Percentiles rank a stretch among this genome's conserved stretches.
Evolutionary conservation across 2,888 invertebrate species (phyloP).

Genomic region (Agonopterix heracliana): DNA sequence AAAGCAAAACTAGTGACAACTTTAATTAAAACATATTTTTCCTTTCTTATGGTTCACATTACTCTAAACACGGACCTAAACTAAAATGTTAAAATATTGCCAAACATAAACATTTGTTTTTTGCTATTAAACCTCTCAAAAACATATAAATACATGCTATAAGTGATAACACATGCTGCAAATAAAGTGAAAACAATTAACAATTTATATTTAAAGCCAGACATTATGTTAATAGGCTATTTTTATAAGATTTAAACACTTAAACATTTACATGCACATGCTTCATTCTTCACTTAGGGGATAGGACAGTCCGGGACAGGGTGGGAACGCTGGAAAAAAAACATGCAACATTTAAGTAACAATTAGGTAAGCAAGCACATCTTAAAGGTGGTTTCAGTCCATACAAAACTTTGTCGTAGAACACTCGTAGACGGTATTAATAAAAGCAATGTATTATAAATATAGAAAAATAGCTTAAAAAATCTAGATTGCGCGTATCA

Average conservation of each 20-base stretch:
- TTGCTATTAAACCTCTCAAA: constrained; percentile 34
- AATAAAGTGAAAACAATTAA: constrained; percentile 24
- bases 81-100: constrained; percentile 36
- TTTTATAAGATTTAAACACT: too few relatives aligned
- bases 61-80: constrained; percentile 2
- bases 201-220: constrained; percentile 34
- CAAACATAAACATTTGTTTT: constrained; percentile 30
- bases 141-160: constrained; percentile 42
- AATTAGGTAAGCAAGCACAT: too few relatives aligned
- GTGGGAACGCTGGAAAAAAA: constrained; percentile 9
- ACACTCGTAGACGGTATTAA: too few relatives aligned
- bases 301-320: constrained; percentile 10
- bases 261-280: too few relatives aligned
- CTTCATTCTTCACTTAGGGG: constrained; percentile 15
- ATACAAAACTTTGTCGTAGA: too few relatives aligned
- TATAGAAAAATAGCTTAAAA: too few relatives aligned
- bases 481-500: too few relatives aligned
- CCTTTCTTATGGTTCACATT: neutral
- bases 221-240: constrained; percentile 23
- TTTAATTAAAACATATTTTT: neutral
- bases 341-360: neutral
- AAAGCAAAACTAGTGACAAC: too few relatives aligned
- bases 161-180: constrained; percentile 32
- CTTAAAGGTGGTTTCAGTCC: too few relatives aligned
- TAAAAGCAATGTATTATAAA: too few relatives aligned